Conservation (phyloP, 2,113 vertebrate species). For the Hemichromis elongatus region DNA sequence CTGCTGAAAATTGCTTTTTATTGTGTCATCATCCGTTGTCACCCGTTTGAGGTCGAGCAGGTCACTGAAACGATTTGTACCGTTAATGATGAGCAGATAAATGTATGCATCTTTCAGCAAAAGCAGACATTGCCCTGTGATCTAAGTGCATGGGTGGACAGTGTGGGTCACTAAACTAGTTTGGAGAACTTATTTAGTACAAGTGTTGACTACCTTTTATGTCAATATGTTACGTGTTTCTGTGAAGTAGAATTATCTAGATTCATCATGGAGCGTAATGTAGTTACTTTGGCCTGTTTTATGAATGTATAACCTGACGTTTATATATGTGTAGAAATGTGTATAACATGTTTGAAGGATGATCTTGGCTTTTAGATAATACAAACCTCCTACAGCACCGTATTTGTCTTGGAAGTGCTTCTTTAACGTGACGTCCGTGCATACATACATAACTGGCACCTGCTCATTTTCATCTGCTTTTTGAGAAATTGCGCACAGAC, state of each 20-base stretch:
- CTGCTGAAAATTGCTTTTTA: not conserved
- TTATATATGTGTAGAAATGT: slow-evolving; percentile 41
- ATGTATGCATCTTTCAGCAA: not conserved
- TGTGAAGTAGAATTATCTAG: slow-evolving; percentile 48
- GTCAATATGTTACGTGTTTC: slow-evolving; percentile 56
- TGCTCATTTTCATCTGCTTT: not conserved
- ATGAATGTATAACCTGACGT: slow-evolving; percentile 48
- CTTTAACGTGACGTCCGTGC: not conserved
- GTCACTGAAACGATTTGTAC: not conserved
- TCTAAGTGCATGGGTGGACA: not conserved
- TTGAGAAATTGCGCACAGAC: not conserved
- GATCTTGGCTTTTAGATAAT: slow-evolving; percentile 42
- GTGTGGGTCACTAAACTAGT: not conserved
- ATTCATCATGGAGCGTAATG: slow-evolving; percentile 24
- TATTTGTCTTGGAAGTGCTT: slow-evolving; percentile 11
- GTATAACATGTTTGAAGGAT: slow-evolving; percentile 34
- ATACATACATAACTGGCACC: not conserved
- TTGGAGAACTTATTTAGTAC: slow-evolving; percentile 10
- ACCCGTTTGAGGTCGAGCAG: not conserved
- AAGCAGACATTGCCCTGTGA: not conserved
- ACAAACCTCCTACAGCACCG: slow-evolving; percentile 42
- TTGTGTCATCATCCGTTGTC: not conserved
- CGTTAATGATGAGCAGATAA: not conserved
- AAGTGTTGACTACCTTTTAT: slow-evolving; percentile 9
- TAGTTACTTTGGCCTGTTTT: slow-evolving; percentile 41